Base-by-base conservation (phyloP, 2,113 vertebrate species). In the Antechinus stuartii region DNA sequence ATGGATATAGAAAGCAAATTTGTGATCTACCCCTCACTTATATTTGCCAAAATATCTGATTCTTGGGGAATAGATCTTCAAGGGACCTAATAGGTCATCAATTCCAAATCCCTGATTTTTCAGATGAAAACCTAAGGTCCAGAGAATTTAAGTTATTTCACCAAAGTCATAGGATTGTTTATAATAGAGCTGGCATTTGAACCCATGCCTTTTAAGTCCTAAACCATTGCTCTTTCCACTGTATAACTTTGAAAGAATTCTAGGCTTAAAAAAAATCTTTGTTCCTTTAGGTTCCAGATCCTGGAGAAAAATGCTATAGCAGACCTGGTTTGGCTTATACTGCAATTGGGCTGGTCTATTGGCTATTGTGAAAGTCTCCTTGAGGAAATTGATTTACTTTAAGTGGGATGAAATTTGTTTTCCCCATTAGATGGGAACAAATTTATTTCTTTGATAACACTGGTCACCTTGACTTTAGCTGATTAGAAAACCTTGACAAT, bases 401-500 rank as follows among this genome's bases (percentile, higher is more conserved):
- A 91, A 27, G n/a, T 96, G 47, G 76, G 14, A 90, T 35, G 52
- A 90, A 92, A 46, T 95, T 94, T 91, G 47, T 93, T 96, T 96
- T 26, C 91, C 93, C 16, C 16, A 52, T 96, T 92, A 95, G 19
- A 49, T 91, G 47, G 94, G 93, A 97, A 94, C 1, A 52, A 90
- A 47, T 54, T 93, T 95, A 22, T 95, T 96, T 98, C 95, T 94
- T 91, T 92, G 55, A 97, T 52, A 91, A 68, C 97, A 94, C 5
- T 52, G 90, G 90, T 92, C 24, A 90, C 50, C 92, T 90, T 95
- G 93, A 95, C 94, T 98, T 97, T 97, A 97, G 91, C 95, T 95
- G 61, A 57, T 96, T 97, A 96, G 96, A 96, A 98, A 98, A 97
- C 97, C 93, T 95, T 96, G 94, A 96, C 96, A 97, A 97, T 97